Base-by-base conservation (phyloP, 2,888 invertebrate genomes). In the Frankliniella fusca region DNA sequence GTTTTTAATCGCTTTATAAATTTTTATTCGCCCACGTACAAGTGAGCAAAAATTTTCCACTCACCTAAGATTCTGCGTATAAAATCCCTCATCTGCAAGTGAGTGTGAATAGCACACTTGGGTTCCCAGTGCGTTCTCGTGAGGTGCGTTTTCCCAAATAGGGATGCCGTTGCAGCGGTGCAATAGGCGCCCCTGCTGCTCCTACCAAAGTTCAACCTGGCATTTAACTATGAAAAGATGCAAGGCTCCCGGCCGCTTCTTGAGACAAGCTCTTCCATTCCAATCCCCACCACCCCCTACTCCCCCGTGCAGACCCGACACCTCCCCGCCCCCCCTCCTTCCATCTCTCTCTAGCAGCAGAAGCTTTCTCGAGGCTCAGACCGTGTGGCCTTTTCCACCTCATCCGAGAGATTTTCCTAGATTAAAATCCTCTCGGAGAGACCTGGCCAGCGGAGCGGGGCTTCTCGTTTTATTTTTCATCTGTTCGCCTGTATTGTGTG, bases 131-230 rank as follows among this genome's bases (percentile, higher is more conserved):
- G 54, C 54, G 54, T 12, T 54, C 18, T 20, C 54, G 54, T 15
- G 54, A 0, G 15, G 54, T 20, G 54, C 15, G 15, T 54, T n/a
- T n/a, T n/a, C n/a, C n/a, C n/a, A n/a, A n/a, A n/a, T n/a, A n/a
- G n/a, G n/a, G n/a, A n/a, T n/a, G n/a, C n/a, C n/a, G n/a, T n/a
- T n/a, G n/a, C n/a, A n/a, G n/a, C n/a, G n/a, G n/a, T 15, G 54
- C 54, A 54, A 54, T 12, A 54, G 70, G 12, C 61, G 12, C 70
- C 70, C 70, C 70, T 9, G 23, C 23, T 18, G 12, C 70, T 27
- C 70, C 70, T 9, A 23, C 23, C 70, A 76, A 76, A 76, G 70
- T 76, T 76, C 70, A 76, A 27, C 70, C 23, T 76, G 70, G 70
- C 70, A 76, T 76, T 76, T 76, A 27, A 76, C 27, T 76, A 27